Evolutionary conservation across 2,113 vertebrate species (phyloP), one percentile per base, ranked within the genome.

Genomic region (Hipposideros armiger): DNA sequence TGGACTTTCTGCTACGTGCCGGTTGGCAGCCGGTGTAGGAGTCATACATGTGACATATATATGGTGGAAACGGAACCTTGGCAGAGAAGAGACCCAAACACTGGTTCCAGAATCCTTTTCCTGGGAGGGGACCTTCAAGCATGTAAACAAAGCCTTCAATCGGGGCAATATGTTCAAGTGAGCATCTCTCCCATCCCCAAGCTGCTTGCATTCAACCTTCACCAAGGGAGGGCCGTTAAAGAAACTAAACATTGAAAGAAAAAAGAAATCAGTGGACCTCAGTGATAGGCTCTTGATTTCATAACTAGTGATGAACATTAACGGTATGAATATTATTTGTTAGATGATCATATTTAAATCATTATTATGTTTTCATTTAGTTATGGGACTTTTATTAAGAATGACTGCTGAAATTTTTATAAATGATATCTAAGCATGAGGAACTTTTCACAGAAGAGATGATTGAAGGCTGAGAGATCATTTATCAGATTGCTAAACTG

Each of bases 21-120:
- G 99, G 99, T 97, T 99, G 99, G 99, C 99, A 99, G 98, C 99
- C 99, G 47, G 99, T 99, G 96, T 99, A 99, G 0, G 99, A 99
- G 95, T 99, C 99, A 0, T 99, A 99, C 13, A 42, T 10, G 45
- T 62, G 56, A 56, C 56, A 19, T 26, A 62, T 24, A 98, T 96
- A 11, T 99, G 99, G 99, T 98, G 99, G 92, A 99, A 99, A 97
- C 97, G 99, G 98, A 98, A 99, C 90, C 97, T 98, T 5, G 94
- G 98, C 87, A 99, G 99, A 0, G 98, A 99, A 52, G 99, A 99
- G 94, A 99, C 99, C 97, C 99, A 99, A 98, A 99, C 98, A 11
- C 98, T 99, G 98, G 99, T 99, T 52, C 99, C 99, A 98, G 99
- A 99, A 96, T 99, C 99, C 98, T 99, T 99, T 95, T 97, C 98